Conservation (phyloP, 2,888 invertebrate species). For the Rotaria socialis region DNA sequence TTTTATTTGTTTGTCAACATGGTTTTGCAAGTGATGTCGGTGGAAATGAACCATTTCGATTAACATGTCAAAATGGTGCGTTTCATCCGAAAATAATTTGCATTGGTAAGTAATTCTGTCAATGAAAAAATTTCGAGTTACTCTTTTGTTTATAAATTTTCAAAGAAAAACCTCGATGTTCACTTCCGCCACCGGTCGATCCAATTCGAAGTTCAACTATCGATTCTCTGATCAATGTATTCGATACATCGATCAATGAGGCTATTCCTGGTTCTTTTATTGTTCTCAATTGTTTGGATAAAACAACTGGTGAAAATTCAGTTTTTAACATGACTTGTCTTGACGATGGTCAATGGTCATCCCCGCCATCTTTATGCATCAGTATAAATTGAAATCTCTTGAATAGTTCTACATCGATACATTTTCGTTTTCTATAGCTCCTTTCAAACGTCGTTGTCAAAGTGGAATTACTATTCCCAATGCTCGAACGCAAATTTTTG, state of each 20-base stretch:
- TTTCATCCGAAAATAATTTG: not conserved
- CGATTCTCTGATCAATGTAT: not conserved
- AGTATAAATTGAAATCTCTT: not conserved
- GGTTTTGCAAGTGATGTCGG: not conserved
- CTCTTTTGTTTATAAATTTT: not conserved
- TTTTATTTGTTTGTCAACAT: not conserved
- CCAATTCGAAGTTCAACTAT: not conserved
- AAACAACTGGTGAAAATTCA: not conserved
- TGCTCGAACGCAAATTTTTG: not conserved
- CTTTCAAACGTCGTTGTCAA: constrained; percentile 2
- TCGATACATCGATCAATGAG: not conserved
- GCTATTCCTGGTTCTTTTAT: constrained; percentile 26
- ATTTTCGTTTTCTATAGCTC: not conserved
- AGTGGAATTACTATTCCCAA: not conserved
- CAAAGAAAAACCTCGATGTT: constrained; percentile 18
- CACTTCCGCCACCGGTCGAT: constrained; percentile 1
- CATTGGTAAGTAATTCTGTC: not conserved
- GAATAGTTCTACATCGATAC: not conserved
- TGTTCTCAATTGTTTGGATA: not conserved
- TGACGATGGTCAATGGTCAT: not conserved
- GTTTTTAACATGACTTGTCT: constrained; percentile 17
- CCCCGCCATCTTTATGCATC: not conserved
- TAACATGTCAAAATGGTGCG: not conserved
- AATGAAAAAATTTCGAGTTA: too few relatives aligned
- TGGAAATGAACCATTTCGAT: not conserved